Conservation (phyloP, 1,140 invertebrate species). For the Yoshiicerus persimilis region DNA sequence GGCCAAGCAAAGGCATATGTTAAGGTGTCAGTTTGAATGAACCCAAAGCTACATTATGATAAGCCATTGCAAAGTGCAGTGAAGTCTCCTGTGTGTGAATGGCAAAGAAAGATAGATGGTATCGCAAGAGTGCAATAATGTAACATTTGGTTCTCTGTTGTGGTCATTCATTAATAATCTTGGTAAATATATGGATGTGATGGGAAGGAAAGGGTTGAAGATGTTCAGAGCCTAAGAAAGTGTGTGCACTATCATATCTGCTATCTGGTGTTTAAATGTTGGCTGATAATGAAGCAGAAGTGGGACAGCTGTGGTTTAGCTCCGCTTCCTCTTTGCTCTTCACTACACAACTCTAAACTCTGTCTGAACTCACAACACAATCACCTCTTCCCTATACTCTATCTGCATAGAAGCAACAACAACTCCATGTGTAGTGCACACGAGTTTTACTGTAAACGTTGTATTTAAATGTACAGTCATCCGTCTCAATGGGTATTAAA, state of each 20-base stretch:
- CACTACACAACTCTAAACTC: not conserved
- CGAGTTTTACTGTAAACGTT: not conserved
- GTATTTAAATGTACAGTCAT: not conserved
- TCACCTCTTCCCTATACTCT: not conserved
- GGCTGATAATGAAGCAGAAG: not conserved
- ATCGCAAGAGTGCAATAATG: not conserved
- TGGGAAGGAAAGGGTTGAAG: not conserved
- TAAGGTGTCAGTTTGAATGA: too few relatives aligned
- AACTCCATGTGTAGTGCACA: not conserved
- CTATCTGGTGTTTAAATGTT: not conserved
- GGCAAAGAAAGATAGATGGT: not conserved
- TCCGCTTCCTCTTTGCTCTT: not conserved
- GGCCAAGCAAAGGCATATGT: too few relatives aligned
- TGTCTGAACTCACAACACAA: not conserved
- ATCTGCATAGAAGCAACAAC: not conserved
- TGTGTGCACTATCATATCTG: not conserved
- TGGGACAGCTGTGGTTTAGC: slow-evolving; percentile 1
- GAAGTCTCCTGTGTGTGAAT: not conserved
- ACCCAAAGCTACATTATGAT: too few relatives aligned
- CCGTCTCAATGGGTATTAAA: not conserved
- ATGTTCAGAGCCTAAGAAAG: not conserved
- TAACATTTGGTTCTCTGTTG: not conserved
- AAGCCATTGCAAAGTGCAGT: not conserved
- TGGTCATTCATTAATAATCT: not conserved
- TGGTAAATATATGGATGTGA: not conserved